These are phyloP conservation scores for Gadus macrocephalus DNA, from an alignment of 2,113 vertebrate genomes.

Conservation along the genomic window DNA sequence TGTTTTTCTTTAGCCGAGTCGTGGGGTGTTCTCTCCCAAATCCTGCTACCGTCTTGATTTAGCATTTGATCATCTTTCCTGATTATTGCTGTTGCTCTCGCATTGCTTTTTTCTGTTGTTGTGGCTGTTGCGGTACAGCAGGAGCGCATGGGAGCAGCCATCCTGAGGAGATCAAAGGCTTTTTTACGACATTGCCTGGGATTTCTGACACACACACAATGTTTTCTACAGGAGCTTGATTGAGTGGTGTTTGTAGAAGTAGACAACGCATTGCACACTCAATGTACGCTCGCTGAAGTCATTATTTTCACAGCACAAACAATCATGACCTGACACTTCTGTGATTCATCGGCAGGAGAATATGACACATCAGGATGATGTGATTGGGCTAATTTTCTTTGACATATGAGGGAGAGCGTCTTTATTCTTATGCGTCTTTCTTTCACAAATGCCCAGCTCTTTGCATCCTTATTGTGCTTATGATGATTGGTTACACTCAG, in stretches of 20 bases:
- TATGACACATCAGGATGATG: constrained; percentile 50
- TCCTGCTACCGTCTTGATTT: constrained; percentile 4
- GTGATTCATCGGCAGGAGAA: constrained; percentile 17
- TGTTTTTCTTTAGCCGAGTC: too few relatives aligned
- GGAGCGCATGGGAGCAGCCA: constrained; percentile 37
- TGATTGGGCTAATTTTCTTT: constrained; percentile 51
- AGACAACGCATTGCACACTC: constrained; percentile 33
- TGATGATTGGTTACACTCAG: too few relatives aligned
- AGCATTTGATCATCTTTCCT: too few relatives aligned
- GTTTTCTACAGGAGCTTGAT: constrained; percentile 24
- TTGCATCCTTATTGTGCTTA: too few relatives aligned
- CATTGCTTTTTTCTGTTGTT: constrained; percentile 28
- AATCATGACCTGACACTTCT: constrained; percentile 26
- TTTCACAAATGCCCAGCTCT: constrained; percentile 39
- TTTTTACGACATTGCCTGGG: too few relatives aligned
- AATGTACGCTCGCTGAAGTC: too few relatives aligned
- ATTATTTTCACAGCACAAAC: constrained; percentile 32
- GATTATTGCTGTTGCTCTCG: constrained; percentile 21
- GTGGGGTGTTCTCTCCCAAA: constrained; percentile 14
- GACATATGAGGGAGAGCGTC: constrained; percentile 27
- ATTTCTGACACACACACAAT: constrained; percentile 28
- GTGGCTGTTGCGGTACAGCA: constrained; percentile 8
- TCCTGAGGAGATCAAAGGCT: constrained; percentile 39
- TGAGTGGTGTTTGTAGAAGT: constrained; percentile 26
- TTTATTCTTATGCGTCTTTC: constrained; percentile 39